phyloP scores from a whole-genome alignment of 2,888 invertebrate species.

The Hypselothyrea guttata region DNA sequence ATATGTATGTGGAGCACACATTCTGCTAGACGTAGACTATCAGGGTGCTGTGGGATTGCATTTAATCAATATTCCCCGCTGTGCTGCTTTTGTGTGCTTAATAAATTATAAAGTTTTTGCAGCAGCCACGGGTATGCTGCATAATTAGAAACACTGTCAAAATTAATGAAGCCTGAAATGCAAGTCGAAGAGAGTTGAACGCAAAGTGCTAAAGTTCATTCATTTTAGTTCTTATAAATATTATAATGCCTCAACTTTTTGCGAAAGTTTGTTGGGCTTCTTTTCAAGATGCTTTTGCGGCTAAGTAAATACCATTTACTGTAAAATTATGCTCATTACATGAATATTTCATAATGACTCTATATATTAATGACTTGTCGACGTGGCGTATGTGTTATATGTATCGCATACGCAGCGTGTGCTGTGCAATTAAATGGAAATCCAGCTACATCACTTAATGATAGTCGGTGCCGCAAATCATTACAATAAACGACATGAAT shows the following conservation, averaged over 20 bases:
- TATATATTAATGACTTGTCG: conserved; percentile 51
- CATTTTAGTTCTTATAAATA: conserved; percentile 11
- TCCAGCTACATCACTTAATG: conserved; percentile 37
- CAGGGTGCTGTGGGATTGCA: conserved; percentile 24
- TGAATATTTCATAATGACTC: conserved; percentile 36
- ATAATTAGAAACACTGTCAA: conserved; percentile 55
- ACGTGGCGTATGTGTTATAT: neutral
- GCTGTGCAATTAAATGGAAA: conserved; percentile 50
- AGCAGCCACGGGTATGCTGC: conserved; percentile 26
- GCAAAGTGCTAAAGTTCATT: conserved; percentile 1
- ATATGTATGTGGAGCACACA: too few species aligned
- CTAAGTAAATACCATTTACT: conserved; percentile 44
- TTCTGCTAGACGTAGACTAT: too few species aligned
- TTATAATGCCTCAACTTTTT: conserved; percentile 31
- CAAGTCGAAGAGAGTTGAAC: conserved; percentile 11
- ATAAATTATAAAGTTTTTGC: conserved; percentile 44
- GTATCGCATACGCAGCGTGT: conserved; percentile 41
- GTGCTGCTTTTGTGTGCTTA: conserved; percentile 18
- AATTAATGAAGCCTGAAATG: conserved; percentile 62
- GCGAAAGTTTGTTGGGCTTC: conserved; percentile 51
- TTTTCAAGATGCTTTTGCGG: conserved; percentile 33
- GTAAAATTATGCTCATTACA: conserved; percentile 26
- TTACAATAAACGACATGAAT: conserved; percentile 65
- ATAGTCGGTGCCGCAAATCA: conserved; percentile 50
- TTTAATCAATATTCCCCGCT: conserved; percentile 47